phyloP scores from a whole-genome alignment of 1,140 invertebrate genomes.

The Lamellibrachia luymesi region DNA sequence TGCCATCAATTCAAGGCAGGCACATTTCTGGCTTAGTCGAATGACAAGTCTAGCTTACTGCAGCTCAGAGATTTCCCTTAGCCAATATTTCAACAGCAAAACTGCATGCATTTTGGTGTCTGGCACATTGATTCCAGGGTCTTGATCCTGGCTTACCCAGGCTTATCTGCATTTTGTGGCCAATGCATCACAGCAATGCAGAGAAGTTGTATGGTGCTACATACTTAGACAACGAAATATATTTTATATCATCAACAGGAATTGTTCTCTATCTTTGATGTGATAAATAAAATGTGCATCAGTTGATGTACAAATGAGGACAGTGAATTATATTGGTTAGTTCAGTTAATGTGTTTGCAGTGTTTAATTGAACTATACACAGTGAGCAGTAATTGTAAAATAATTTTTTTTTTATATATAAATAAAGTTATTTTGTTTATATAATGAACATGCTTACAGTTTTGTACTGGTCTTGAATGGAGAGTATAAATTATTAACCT shows the following conservation, averaged over 20 bases:
- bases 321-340: background rate
- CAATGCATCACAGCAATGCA: background rate
- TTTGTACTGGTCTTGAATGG: background rate
- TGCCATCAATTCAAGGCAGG: background rate
- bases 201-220: background rate
- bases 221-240: background rate
- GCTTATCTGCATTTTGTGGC: background rate
- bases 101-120: background rate
- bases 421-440: too few species aligned
- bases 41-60: background rate
- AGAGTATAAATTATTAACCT: background rate
- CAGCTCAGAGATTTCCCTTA: background rate
- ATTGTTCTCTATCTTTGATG: background rate
- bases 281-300: background rate
- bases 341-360: background rate
- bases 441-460: too few species aligned
- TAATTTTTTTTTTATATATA: background rate
- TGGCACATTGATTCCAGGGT: background rate
- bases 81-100: background rate
- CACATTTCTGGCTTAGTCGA: background rate
- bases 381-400: background rate
- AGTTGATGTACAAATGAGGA: background rate
- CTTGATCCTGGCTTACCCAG: background rate
- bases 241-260: background rate
- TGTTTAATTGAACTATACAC: background rate